Conservation (phyloP, 1,140 invertebrate species). For the Mya arenaria region DNA sequence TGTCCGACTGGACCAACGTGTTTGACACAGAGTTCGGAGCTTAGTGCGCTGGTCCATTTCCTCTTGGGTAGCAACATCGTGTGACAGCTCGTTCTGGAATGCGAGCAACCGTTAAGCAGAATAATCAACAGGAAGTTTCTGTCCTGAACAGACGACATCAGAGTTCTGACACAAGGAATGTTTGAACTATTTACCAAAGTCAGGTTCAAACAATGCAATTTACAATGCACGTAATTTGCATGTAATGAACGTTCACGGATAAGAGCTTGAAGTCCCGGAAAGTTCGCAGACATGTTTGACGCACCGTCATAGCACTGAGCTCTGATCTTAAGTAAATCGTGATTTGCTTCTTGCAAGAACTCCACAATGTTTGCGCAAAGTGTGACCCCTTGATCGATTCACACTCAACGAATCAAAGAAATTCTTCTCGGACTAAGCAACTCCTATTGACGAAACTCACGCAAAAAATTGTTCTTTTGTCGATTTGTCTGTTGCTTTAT, state of each 20-base stretch:
- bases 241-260: conserved; percentile 10
- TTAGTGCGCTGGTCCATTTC: conserved; percentile 43
- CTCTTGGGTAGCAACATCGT: not conserved
- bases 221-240: conserved; percentile 24
- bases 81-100: conserved; percentile 4
- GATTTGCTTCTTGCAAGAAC: too few relatives aligned
- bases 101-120: conserved; percentile 9
- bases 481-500: too few relatives aligned
- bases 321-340: too few relatives aligned
- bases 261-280: conserved; percentile 13
- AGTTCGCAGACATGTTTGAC: conserved; percentile 5
- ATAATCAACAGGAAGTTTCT: conserved; percentile 27
- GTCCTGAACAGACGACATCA: conserved; percentile 26
- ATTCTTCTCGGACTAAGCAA: too few relatives aligned
- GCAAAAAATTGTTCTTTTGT: too few relatives aligned
- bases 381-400: too few relatives aligned
- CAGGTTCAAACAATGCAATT: conserved; percentile 25
- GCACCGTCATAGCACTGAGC: not conserved
- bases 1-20: conserved; percentile 32
- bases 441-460: too few relatives aligned
- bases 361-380: too few relatives aligned
- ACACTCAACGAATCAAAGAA: too few relatives aligned
- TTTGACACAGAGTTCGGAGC: conserved; percentile 11
- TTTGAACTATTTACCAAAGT: conserved; percentile 12
- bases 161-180: conserved; percentile 14